Evolutionary conservation across 2,797 vertebrate genomes (phyloP), one percentile per base, ranked within the genome.

Genomic region (Coccyzus lansbergi): DNA sequence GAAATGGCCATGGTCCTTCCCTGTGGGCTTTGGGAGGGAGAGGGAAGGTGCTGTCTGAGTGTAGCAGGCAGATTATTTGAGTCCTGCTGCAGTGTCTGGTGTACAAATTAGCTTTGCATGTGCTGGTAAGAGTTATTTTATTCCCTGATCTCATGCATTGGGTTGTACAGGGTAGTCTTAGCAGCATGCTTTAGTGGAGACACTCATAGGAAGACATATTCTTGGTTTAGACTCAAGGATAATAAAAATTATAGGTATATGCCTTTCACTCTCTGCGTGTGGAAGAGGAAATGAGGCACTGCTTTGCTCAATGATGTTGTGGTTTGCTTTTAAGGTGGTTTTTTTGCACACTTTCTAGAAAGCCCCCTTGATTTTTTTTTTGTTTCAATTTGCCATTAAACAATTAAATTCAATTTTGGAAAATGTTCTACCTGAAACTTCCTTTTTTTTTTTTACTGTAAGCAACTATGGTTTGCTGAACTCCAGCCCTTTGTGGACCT

Each of bases 181-280:
- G 6, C 22, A 48, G n/a, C 34, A 16, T 36, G n/a, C 8, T 68
- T 3, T 76, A 10, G 38, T 53, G 49, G 31, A 79, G n/a, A 22
- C 0, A 1, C 65, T 71, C 1, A 0, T 2, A 46, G 69, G 44
- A n/a, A 60, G 31, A 22, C 0, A 1, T 63, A 53, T 38, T 40
- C 22, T 88, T 33, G 21, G 28, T 69, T 71, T 74, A 74, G 51
- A 31, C 28, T 6, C 44, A 29, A 46, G 33, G 36, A n/a, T 60
- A 60, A n/a, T 20, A 52, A 56, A 89, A 78, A 58, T 48, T 29
- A 33, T 4, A 2, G 2, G 36, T 29, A 10, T 82, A 22, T 1
- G 1, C 8, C 29, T 89, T 77, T 51, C 0, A 0, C 4, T 15
- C 12, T 7, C 29, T 59, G 8, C 0, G 2, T 0, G 0, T 40